Base-by-base conservation (phyloP, 1,140 invertebrate genomes). In the Euschistus heros region DNA sequence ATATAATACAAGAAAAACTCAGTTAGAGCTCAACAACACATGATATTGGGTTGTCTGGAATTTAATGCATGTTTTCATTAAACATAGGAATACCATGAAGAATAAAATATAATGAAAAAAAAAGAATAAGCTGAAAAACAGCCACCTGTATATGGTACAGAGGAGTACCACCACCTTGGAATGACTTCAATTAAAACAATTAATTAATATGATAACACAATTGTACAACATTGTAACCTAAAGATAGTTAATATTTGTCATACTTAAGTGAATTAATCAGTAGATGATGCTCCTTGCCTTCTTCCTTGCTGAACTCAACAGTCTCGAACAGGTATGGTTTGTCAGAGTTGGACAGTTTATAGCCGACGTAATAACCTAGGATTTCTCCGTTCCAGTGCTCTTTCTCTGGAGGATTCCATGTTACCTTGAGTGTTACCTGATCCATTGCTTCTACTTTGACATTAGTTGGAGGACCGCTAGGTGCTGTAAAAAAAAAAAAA, bases 341-440 rank as follows among this genome's bases (percentile, higher is more conserved):
- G 74, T 95, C 93, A 70, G 86, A 90, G 67, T 86, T 88, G 1
- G 85, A 87, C n/a, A 90, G 78, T 80, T 90, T 89, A 75, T 93
- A 93, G 30, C 92, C 92, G 68, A 94, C 88, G 72, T 91, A 91
- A 74, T 92, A 93, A 67, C 91, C 91, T 69, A 88, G 81, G 70
- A 96, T 90, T 77, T 94, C 90, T 26, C 92, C 92, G 72, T 96
- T 95, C 91, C 91, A 95, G 71, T 91, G 86, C 68, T 92, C 87
- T 55, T 86, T 83, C 69, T 85, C 79, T 64, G 93, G 92, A 69
- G 91, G 89, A 77, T 95, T 95, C 94, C 94, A 98, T 66, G 87
- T 90, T 70, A 97, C 91, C 72, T 89, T 85, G 63, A 98, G 80
- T 0, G 91, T 92, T 68, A 93, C 89, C 72, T 96, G 92, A 71